These are phyloP conservation scores for Actinia equina DNA, from an alignment of 64 coral and sea anemone genomes.

Conservation along the genomic window DNA sequence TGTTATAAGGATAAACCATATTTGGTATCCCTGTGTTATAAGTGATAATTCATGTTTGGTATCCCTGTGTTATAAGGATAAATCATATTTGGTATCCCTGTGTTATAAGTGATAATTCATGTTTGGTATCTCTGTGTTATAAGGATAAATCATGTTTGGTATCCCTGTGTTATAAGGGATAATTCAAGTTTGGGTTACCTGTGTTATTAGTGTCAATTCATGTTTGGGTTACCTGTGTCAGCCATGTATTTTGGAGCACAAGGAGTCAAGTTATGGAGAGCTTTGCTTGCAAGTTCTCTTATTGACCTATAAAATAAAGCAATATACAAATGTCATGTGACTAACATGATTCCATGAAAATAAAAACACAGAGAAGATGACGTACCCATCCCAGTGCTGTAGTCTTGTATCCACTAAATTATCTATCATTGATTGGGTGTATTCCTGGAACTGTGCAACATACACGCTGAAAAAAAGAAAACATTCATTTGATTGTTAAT, in stretches of 20 bases:
- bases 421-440: conserved; percentile 74
- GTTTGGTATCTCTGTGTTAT: no score
- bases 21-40: no score
- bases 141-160: not conserved
- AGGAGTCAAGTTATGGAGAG: conserved; percentile 73
- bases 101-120: no score
- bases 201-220: not conserved
- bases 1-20: no score
- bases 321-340: not conserved
- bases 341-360: no score
- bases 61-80: no score
- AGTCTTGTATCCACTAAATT: conserved; percentile 75
- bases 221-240: conserved; percentile 59
- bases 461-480: conserved; percentile 58
- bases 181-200: conserved; percentile 26
- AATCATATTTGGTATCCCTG: no score
- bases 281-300: conserved; percentile 82
- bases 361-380: no score
- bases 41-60: no score
- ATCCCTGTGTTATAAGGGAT: not conserved
- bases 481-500: not conserved
- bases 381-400: conserved; percentile 93
- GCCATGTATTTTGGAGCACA: conserved; percentile 78
- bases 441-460: conserved; percentile 79
- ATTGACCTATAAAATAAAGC: conserved; percentile 38